These are phyloP conservation scores for Lithophane semibrunnea DNA, from an alignment of 2,888 invertebrate species.

Conservation along the genomic window DNA sequence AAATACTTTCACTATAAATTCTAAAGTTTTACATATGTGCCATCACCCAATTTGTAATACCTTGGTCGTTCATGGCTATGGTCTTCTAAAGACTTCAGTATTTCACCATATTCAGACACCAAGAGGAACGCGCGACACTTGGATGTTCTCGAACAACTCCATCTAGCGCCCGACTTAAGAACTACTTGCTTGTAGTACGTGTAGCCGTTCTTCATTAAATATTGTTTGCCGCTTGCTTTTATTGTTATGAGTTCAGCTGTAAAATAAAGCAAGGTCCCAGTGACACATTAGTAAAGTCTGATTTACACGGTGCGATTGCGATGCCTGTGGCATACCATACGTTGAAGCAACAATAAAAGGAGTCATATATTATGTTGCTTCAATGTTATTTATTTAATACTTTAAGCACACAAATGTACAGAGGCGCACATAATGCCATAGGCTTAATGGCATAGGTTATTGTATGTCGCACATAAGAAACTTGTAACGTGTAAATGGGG, in stretches of 20 bases:
- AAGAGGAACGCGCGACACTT: constrained; percentile 65
- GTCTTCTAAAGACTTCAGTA: constrained; percentile 27
- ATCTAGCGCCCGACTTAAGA: constrained; percentile 62
- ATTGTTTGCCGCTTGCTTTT: constrained; percentile 18
- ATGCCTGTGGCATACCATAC: background rate
- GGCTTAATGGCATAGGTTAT: too few species aligned
- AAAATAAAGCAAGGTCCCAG: constrained; percentile 8
- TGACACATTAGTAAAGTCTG: background rate
- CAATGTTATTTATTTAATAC: too few species aligned
- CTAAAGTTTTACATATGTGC: constrained; percentile 33
- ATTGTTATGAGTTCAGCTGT: constrained; percentile 49
- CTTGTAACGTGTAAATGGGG: background rate
- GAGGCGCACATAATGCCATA: too few species aligned
- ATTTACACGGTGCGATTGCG: background rate
- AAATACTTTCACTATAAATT: background rate
- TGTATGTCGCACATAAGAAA: background rate
- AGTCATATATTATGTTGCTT: background rate
- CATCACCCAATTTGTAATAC: constrained; percentile 25
- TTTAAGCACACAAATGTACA: too few species aligned
- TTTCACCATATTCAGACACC: constrained; percentile 30
- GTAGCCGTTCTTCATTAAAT: constrained; percentile 54
- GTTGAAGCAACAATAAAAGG: background rate
- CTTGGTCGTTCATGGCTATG: constrained; percentile 32
- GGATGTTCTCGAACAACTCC: constrained; percentile 68
- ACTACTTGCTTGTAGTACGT: constrained; percentile 65